Percentiles rank a stretch among this genome's conserved stretches.
These are phyloP conservation scores for Formicarius rufipectus DNA, from an alignment of 2,113 vertebrate species.

Conservation along the genomic window DNA sequence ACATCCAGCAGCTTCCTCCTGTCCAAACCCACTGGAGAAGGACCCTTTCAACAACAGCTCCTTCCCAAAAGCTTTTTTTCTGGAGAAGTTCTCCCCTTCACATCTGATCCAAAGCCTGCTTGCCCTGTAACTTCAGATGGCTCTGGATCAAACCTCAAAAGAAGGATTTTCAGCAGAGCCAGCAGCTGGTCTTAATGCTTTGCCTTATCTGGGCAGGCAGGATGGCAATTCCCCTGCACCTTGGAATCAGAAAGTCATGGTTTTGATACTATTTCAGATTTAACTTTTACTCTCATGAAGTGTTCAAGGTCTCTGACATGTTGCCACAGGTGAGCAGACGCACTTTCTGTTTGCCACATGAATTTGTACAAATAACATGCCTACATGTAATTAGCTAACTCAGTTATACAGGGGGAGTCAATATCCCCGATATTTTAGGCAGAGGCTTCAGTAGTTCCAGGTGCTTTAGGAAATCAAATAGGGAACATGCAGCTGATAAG, in stretches of 20 bases:
- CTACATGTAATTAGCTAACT: background rate
- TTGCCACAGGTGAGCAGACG: background rate
- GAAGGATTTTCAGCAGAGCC: background rate
- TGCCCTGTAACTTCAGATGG: background rate
- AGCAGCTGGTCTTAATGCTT: background rate
- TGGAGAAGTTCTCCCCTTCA: background rate
- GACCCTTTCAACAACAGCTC: background rate
- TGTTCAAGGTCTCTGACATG: background rate
- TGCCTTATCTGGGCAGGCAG: background rate
- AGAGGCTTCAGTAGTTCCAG: background rate
- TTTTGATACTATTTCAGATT: background rate
- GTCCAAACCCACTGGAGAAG: fast-evolving
- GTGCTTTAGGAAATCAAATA: background rate
- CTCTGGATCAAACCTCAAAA: background rate
- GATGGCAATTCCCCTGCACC: background rate
- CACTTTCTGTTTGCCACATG: background rate
- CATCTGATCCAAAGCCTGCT: background rate
- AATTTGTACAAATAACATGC: background rate
- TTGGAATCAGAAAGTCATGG: background rate
- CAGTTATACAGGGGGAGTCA: background rate
- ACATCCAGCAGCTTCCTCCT: background rate
- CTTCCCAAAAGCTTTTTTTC: background rate
- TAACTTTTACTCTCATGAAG: fast-evolving
- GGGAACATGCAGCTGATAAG: background rate
- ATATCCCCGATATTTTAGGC: background rate